Evolutionary conservation across 1,140 invertebrate species (phyloP).

Genomic region (Diabrotica virgifera): DNA sequence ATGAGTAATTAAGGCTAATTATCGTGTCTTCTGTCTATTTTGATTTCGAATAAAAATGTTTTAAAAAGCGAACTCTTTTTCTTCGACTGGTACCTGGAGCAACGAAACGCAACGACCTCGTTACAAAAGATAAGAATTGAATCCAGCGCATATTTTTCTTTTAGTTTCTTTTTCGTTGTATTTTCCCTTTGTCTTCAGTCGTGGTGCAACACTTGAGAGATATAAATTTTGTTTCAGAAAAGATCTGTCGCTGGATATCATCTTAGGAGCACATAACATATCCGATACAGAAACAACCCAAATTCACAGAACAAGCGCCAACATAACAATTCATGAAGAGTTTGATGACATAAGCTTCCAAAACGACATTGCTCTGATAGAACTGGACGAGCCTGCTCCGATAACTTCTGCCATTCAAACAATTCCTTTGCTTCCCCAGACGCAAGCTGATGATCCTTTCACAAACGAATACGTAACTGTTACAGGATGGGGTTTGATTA

Average conservation of each 20-base stretch:
- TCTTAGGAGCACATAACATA: constrained; percentile 52
- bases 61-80: too few relatives aligned
- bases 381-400: constrained; percentile 41
- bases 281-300: constrained; percentile 45
- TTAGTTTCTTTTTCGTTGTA: not conserved
- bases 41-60: too few relatives aligned
- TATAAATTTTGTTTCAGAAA: constrained; percentile 11
- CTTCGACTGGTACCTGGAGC: too few relatives aligned
- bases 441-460: constrained; percentile 14
- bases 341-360: constrained; percentile 48
- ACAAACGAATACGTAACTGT: constrained; percentile 11
- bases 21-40: too few relatives aligned
- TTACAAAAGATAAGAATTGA: too few relatives aligned
- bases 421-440: constrained; percentile 35
- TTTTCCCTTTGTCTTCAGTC: too few relatives aligned
- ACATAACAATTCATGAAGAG: constrained; percentile 49
- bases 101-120: too few relatives aligned
- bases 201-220: too few relatives aligned
- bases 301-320: constrained; percentile 42
- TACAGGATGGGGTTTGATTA: constrained; percentile 19
- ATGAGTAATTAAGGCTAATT: too few relatives aligned
- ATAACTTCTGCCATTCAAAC: constrained; percentile 11
- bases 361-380: constrained; percentile 54
- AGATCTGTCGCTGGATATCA: constrained; percentile 25
- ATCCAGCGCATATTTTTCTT: not conserved